These are phyloP conservation scores for Ammospiza maritima DNA, from an alignment of 2,797 vertebrate species.

Conservation along the genomic window DNA sequence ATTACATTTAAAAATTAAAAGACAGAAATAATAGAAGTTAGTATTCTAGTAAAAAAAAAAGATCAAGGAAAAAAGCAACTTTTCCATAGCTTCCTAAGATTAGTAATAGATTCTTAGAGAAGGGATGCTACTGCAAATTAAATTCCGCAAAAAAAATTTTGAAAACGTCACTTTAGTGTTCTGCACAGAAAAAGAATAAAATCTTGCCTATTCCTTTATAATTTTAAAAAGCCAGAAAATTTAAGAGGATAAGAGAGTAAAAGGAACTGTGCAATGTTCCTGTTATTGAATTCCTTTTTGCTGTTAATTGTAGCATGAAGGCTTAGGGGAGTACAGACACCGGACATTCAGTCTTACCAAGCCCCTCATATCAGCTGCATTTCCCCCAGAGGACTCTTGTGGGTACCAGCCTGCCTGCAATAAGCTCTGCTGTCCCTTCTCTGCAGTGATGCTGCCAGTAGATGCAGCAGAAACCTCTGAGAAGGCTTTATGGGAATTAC, in stretches of 20 bases:
- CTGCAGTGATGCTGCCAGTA: constrained; percentile 4
- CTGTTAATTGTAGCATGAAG: not conserved
- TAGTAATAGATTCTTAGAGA: not conserved
- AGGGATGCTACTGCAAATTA: not conserved
- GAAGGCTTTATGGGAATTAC: constrained; percentile 16
- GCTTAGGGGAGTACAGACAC: not conserved
- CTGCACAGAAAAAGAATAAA: not conserved
- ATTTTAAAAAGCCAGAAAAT: not conserved
- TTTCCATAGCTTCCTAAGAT: not conserved
- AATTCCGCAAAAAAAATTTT: not conserved
- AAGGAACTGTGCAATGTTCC: not conserved
- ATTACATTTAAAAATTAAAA: not conserved
- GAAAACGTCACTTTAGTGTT: not conserved
- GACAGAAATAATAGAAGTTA: not conserved
- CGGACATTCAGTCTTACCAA: not conserved
- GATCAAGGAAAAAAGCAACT: not conserved
- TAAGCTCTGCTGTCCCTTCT: not conserved
- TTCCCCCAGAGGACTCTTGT: not conserved
- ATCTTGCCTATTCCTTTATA: not conserved
- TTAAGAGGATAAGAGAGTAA: not conserved
- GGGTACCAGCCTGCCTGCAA: not conserved
- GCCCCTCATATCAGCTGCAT: not conserved
- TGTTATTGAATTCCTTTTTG: not conserved
- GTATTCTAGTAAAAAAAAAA: not conserved
- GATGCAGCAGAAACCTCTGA: constrained; percentile 22